phyloP scores from a whole-genome alignment of 2,797 vertebrate species.

The Eulemur albifrons region DNA sequence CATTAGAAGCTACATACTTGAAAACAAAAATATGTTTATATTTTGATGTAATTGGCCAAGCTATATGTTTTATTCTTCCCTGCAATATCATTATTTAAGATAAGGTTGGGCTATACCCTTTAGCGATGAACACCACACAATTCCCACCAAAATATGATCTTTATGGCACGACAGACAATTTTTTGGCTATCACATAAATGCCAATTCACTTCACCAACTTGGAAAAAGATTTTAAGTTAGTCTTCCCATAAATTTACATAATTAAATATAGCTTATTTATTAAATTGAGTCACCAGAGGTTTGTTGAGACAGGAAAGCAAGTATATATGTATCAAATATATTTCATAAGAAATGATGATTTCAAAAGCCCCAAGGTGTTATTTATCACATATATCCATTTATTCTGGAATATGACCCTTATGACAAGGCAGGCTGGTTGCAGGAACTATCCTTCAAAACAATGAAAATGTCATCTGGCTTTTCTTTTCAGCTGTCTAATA shows the following conservation, averaged over 20 bases:
- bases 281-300: background rate
- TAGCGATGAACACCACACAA: rapidly evolving
- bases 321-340: background rate
- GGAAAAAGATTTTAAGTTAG: background rate
- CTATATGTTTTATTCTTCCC: background rate
- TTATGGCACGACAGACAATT: background rate
- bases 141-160: background rate
- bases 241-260: background rate
- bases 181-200: background rate
- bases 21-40: conserved; percentile 6
- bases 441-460: conserved; percentile 53
- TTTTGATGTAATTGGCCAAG: background rate
- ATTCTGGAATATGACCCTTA: conserved; percentile 24
- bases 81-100: background rate
- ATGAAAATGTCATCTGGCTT: conserved; percentile 4
- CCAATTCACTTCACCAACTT: background rate
- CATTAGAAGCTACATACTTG: conserved; percentile 28
- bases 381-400: conserved; percentile 48
- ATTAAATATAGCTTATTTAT: conserved; percentile 26
- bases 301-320: background rate
- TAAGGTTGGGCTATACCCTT: background rate
- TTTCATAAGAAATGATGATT: background rate
- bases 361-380: background rate
- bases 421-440: conserved; percentile 32
- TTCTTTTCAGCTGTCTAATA: conserved; percentile 39